These are phyloP conservation scores for Rhegmatorhina hoffmannsi DNA, from an alignment of 2,113 vertebrate species.

Conservation along the genomic window DNA sequence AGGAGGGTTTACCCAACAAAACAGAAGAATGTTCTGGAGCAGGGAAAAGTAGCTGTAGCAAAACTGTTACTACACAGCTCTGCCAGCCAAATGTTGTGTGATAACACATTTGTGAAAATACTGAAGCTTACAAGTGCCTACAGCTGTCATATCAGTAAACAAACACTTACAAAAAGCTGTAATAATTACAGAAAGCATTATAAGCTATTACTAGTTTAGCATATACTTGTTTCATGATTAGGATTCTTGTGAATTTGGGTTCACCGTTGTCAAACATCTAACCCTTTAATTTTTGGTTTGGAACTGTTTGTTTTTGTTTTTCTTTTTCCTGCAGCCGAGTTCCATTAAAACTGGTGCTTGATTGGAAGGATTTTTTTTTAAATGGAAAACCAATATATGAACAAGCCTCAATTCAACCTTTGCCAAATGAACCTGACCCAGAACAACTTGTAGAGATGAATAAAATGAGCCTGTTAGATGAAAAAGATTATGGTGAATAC, in stretches of 20 bases:
- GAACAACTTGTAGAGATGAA: conserved; percentile 76
- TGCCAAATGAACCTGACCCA: conserved; percentile 36
- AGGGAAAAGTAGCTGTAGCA: neutral
- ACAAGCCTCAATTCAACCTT: conserved; percentile 54
- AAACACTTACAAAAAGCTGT: neutral
- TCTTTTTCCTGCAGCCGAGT: conserved; percentile 74
- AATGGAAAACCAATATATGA: conserved; percentile 85
- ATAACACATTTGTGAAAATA: neutral
- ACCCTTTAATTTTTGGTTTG: neutral
- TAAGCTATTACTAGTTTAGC: neutral
- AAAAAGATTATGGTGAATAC: conserved; percentile 89
- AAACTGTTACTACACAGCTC: neutral
- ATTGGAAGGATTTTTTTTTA: conserved; percentile 90
- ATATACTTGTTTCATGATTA: neutral
- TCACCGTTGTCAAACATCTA: neutral
- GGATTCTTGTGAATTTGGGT: neutral
- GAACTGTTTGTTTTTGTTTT: neutral
- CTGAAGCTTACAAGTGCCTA: neutral
- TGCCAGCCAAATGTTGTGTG: neutral
- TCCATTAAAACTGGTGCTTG: conserved; percentile 83
- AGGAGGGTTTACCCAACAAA: neutral
- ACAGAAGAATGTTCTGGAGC: neutral
- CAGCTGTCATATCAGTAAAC: neutral
- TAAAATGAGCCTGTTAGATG: conserved; percentile 84
- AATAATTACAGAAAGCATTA: neutral